Evolutionary conservation across 2,888 invertebrate species (phyloP).

Genomic region (Rotaria socialis): DNA sequence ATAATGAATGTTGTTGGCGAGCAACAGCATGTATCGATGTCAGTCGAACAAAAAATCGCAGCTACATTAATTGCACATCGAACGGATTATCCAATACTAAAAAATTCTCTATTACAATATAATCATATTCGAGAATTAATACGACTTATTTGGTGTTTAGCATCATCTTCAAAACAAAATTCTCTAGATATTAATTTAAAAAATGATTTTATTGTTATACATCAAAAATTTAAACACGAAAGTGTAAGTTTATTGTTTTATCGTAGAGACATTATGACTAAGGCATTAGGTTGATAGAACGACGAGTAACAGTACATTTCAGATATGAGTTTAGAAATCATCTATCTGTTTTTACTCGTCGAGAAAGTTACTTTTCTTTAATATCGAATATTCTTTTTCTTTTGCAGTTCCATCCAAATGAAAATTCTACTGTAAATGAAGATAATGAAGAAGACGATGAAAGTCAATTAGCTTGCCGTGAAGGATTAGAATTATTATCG

Average conservation of each 20-base stretch:
- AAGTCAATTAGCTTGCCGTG: conserved; percentile 69
- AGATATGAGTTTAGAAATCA: too few species aligned
- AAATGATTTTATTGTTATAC: not conserved
- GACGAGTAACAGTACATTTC: too few species aligned
- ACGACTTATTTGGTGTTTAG: conserved; percentile 31
- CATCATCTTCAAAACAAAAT: not conserved
- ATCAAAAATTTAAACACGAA: not conserved
- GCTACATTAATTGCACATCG: not conserved
- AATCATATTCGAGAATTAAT: conserved; percentile 18
- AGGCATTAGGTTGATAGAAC: too few species aligned
- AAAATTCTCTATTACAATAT: conserved; percentile 17
- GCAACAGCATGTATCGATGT: conserved; percentile 3
- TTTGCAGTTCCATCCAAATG: not conserved
- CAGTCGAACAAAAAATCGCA: conserved; percentile 30
- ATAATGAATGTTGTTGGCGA: conserved; percentile 11
- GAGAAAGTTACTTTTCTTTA: too few species aligned
- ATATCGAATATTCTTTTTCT: not conserved
- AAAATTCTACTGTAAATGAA: not conserved
- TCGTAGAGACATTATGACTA: not conserved
- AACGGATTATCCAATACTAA: not conserved
- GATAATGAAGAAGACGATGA: conserved; percentile 13
- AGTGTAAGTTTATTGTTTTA: not conserved
- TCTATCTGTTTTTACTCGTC: too few species aligned
- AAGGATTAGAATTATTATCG: conserved; percentile 84
- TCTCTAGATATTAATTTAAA: not conserved